These are phyloP conservation scores for Melikaiella ostensackeni DNA, from an alignment of 2,888 invertebrate species.

Conservation along the genomic window DNA sequence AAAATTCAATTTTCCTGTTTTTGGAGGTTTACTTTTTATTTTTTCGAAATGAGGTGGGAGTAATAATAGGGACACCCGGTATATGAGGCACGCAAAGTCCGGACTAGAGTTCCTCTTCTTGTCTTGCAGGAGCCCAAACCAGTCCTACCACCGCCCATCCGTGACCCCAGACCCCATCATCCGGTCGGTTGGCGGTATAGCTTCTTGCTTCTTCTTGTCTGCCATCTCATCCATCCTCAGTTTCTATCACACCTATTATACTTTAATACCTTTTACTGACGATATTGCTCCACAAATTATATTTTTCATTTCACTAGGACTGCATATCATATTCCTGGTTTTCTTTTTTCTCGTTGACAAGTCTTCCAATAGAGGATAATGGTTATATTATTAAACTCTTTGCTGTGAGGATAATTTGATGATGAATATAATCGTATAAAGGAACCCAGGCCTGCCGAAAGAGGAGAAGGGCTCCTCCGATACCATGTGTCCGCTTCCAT, in stretches of 20 bases:
- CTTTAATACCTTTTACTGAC: conserved; percentile 30
- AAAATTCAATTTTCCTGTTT: too few species aligned
- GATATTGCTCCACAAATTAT: conserved; percentile 48
- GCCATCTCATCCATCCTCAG: conserved; percentile 31
- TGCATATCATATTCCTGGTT: too few species aligned
- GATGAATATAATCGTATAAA: too few species aligned
- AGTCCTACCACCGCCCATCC: conserved; percentile 74
- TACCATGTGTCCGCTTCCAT: too few species aligned
- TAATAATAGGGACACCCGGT: conserved; percentile 61
- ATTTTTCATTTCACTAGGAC: conserved; percentile 49
- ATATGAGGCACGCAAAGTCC: conserved; percentile 63
- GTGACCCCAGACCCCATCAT: conserved; percentile 75
- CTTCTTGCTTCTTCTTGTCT: conserved; percentile 23
- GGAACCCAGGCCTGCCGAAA: too few species aligned
- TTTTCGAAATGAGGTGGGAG: conserved; percentile 17
- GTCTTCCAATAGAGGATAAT: too few species aligned
- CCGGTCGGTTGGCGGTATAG: conserved; percentile 67
- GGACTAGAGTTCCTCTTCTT: conserved; percentile 66
- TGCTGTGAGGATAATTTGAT: too few species aligned
- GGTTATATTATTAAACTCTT: too few species aligned
- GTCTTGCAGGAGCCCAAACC: conserved; percentile 71
- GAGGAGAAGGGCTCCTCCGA: too few species aligned
- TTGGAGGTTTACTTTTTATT: neutral
- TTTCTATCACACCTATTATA: conserved; percentile 48
- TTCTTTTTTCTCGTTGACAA: too few species aligned